Evolutionary conservation across 1,140 invertebrate species (phyloP).

Genomic region (Drosophila kepulauana): DNA sequence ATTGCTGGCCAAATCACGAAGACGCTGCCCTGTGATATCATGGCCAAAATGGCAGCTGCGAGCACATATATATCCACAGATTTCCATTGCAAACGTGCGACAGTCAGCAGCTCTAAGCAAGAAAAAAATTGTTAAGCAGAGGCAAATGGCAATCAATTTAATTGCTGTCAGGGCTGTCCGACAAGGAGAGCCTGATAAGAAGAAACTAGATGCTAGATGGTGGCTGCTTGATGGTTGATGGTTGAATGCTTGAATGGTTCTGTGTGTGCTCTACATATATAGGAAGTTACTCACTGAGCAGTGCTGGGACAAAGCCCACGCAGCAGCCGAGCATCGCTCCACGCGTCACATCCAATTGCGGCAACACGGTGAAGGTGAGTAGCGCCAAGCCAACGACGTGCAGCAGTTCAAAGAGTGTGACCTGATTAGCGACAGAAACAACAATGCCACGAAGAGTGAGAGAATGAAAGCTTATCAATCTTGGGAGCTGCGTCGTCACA

Average conservation of each 20-base stretch:
- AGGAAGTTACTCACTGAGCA: slow-evolving; percentile 85
- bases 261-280: background rate
- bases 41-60: slow-evolving; percentile 85
- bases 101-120: slow-evolving; percentile 64
- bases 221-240: slow-evolving; percentile 3
- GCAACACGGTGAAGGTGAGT: slow-evolving; percentile 94
- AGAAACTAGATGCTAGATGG: slow-evolving; percentile 10
- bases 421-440: slow-evolving; percentile 53
- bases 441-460: slow-evolving; percentile 3
- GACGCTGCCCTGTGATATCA: slow-evolving; percentile 87
- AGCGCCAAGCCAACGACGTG: slow-evolving; percentile 95
- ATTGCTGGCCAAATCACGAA: slow-evolving; percentile 89
- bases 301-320: slow-evolving; percentile 94
- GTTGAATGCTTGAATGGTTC: slow-evolving; percentile 8
- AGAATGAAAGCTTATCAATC: slow-evolving; percentile 86
- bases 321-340: slow-evolving; percentile 97
- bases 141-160: slow-evolving; percentile 76
- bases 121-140: slow-evolving; percentile 37
- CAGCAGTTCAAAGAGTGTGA: slow-evolving; percentile 91
- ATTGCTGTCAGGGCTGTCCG: slow-evolving; percentile 64
- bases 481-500: slow-evolving; percentile 1
- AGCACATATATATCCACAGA: slow-evolving; percentile 55
- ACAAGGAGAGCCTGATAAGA: slow-evolving; percentile 59
- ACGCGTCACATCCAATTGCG: slow-evolving; percentile 95
- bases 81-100: slow-evolving; percentile 66